Base-by-base conservation (phyloP, 2,888 invertebrate species). In the Drosophila kambysellisi region DNA sequence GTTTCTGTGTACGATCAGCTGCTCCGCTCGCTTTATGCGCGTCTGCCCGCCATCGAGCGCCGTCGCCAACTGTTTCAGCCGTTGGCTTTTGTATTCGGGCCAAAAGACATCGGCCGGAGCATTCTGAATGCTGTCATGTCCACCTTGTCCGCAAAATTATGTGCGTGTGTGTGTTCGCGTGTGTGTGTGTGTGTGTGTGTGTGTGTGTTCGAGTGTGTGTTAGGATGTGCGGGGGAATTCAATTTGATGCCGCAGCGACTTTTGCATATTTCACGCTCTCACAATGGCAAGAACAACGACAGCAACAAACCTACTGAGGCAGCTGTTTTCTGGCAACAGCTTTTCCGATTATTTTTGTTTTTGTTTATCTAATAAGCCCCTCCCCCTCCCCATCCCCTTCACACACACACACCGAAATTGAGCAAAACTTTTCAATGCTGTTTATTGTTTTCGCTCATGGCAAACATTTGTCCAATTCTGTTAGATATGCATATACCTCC, bases 31-130 rank as follows among this genome's bases (percentile, higher is more conserved):
- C 41, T 66, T 50, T 50, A 64, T 62, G 70, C 67, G 70, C 70
- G 81, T 77, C 83, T 84, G 89, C 82, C 89, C 79, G 76, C 74
- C 82, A 87, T 74, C 76, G 76, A 84, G 79, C 71, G 62, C 74
- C 84, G 85, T 71, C 65, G 75, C 81, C 80, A 84, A 84, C 84
- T 84, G 83, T 82, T 84, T 64, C 15, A 30, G 74, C 51, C 33
- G 62, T 57, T 68, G 58, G 52, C 32, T 32, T 48, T 41, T 37
- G 11, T 33, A 17, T n/a, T 61, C 30, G 53, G 68, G 43, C 35
- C 69, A 51, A 51, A 46, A 72, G 20, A 48, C 52, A 57, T 37
- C 37, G 48, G 7, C 41, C 53, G 41, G 25, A 57, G 57, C 59
- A 54, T 52, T 37, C 25, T 29, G 39, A 30, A 35, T 46, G 48